Conservation (phyloP, 2,797 vertebrate genomes). For the Cryptoprocta ferox region DNA sequence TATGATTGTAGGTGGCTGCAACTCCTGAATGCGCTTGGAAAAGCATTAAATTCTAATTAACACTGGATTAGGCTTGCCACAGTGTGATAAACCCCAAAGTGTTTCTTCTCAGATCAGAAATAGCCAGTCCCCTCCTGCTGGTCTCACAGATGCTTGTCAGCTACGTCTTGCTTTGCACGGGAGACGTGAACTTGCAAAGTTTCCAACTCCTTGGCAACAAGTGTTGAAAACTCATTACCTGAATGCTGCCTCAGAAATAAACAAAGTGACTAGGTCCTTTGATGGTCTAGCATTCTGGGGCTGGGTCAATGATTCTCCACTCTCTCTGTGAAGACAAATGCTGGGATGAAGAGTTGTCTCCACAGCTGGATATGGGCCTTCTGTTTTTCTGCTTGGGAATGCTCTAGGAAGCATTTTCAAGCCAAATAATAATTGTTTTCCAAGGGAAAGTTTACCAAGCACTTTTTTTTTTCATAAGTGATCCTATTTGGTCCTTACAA, state of each 20-base stretch:
- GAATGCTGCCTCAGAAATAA: constrained; percentile 47
- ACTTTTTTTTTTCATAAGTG: background rate
- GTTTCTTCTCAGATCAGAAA: constrained; percentile 76
- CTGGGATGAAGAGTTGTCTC: constrained; percentile 9
- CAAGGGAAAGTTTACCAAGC: background rate
- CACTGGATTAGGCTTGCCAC: constrained; percentile 82
- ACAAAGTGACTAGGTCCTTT: constrained; percentile 45
- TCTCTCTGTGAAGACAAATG: constrained; percentile 65
- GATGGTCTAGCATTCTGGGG: constrained; percentile 38
- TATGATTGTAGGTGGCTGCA: constrained; percentile 74
- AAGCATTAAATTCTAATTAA: constrained; percentile 88
- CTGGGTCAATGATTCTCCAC: constrained; percentile 58
- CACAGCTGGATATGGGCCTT: constrained; percentile 65
- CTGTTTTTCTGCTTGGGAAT: constrained; percentile 66
- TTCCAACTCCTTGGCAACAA: constrained; percentile 57
- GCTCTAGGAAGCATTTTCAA: constrained; percentile 71
- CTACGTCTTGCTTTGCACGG: constrained; percentile 64
- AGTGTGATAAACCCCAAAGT: constrained; percentile 80
- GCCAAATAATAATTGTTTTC: constrained; percentile 34
- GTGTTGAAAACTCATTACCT: constrained; percentile 77
- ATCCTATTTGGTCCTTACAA: background rate
- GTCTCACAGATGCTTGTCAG: constrained; percentile 82
- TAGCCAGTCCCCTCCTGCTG: constrained; percentile 73
- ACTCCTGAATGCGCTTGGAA: constrained; percentile 80
- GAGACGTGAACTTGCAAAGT: constrained; percentile 69